A percentile compares a stretch with the other conserved stretches of the same genome.
Conservation (phyloP, 2,888 invertebrate genomes). For the Hypercompe scribonia region DNA sequence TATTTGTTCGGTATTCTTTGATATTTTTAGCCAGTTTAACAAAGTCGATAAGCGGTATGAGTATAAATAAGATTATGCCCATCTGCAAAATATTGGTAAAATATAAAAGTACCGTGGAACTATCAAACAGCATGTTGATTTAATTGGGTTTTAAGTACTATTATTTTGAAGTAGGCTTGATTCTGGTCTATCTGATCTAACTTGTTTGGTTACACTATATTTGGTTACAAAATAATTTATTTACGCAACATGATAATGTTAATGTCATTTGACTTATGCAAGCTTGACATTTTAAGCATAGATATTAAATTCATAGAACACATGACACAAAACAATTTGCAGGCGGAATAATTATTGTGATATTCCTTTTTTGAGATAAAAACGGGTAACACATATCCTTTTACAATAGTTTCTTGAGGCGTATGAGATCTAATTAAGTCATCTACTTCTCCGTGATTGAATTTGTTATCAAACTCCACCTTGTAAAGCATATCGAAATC, state of each 20-base stretch:
- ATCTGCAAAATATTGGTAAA: constrained; percentile 65
- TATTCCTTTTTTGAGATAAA: constrained; percentile 42
- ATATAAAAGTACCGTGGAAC: constrained; percentile 53
- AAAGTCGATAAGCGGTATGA: constrained; percentile 64
- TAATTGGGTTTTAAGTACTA: not conserved
- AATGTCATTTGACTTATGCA: constrained; percentile 18
- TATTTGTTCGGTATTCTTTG: constrained; percentile 38
- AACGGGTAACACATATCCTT: constrained; percentile 50
- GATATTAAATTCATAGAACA: constrained; percentile 11
- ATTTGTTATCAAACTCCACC: constrained; percentile 68
- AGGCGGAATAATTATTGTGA: constrained; percentile 21
- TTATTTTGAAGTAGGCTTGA: not conserved
- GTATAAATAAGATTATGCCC: constrained; percentile 61
- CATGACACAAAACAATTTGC: constrained; percentile 7
- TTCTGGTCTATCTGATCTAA: not conserved
- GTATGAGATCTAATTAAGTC: constrained; percentile 53
- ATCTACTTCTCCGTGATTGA: constrained; percentile 66
- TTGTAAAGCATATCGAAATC: constrained; percentile 63
- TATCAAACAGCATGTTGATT: constrained; percentile 51
- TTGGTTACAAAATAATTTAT: not conserved
- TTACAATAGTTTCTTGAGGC: constrained; percentile 45
- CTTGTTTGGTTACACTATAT: not conserved
- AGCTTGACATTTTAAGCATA: constrained; percentile 27
- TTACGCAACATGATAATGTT: constrained; percentile 8
- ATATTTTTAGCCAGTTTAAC: constrained; percentile 60